phyloP scores from a whole-genome alignment of 2,888 invertebrate genomes.

The Drosophila paranaensis region DNA sequence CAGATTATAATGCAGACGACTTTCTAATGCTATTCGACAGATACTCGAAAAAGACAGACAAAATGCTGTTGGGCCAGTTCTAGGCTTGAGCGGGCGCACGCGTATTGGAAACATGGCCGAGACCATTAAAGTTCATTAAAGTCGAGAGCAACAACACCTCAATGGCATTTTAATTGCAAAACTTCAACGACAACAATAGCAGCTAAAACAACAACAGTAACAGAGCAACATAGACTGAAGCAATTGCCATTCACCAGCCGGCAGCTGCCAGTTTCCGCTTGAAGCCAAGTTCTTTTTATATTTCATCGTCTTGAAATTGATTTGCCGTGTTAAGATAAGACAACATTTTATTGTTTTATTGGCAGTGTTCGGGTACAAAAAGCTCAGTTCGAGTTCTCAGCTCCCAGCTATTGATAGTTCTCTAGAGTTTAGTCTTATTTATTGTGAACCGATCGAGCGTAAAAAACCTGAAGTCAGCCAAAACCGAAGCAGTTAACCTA shows the following conservation, averaged over 20 bases:
- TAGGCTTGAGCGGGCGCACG: constrained; percentile 6
- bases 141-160: constrained; percentile 45
- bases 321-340: constrained; percentile 58
- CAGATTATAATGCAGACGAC: constrained; percentile 30
- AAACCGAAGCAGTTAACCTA: constrained; percentile 71
- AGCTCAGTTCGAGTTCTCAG: constrained; percentile 33
- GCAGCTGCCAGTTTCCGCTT: constrained; percentile 47
- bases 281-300: constrained; percentile 34
- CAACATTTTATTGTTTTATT: constrained; percentile 67
- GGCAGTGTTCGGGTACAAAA: constrained; percentile 30
- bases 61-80: constrained; percentile 40
- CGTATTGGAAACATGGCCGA: constrained; percentile 26
- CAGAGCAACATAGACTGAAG: constrained; percentile 11
- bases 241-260: constrained; percentile 46
- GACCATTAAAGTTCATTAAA: constrained; percentile 50
- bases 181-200: constrained; percentile 56
- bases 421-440: constrained; percentile 22
- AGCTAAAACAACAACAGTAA: constrained; percentile 24
- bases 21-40: constrained; percentile 37
- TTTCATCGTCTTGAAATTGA: constrained; percentile 49
- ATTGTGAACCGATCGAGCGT: constrained; percentile 61
- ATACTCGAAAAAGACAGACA: constrained; percentile 12
- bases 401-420: constrained; percentile 19
- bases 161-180: constrained; percentile 73
- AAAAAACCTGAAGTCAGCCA: constrained; percentile 73